Evolutionary conservation across 2,113 vertebrate species (phyloP).

Genomic region (Megaptera novaeangliae): DNA sequence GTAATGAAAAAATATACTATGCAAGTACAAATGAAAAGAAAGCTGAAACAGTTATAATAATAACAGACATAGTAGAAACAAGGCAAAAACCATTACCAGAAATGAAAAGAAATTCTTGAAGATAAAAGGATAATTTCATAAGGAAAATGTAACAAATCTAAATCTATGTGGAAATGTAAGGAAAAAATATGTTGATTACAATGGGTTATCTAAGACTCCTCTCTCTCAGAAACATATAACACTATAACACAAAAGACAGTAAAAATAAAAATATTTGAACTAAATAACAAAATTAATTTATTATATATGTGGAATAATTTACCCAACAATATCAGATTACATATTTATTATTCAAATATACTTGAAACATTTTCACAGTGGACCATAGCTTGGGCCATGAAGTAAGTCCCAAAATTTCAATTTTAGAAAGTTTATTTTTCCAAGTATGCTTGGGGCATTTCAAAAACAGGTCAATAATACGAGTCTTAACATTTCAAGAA

Average conservation of each 20-base stretch:
- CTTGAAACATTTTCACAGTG: background rate
- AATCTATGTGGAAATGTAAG: background rate
- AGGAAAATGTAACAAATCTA: background rate
- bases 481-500: background rate
- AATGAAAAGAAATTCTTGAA: background rate
- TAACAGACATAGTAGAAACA: background rate
- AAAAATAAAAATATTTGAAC: background rate
- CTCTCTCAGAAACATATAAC: background rate
- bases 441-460: background rate
- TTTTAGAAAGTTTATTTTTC: background rate
- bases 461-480: background rate
- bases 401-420: background rate
- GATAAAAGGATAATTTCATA: background rate
- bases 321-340: background rate
- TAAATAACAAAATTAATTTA: background rate
- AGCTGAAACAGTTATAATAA: background rate
- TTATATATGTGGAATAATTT: background rate
- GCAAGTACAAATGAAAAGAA: background rate
- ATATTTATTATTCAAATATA: background rate
- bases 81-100: background rate
- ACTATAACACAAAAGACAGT: background rate
- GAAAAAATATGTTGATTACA: background rate
- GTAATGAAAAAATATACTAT: background rate
- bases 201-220: background rate
- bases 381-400: background rate